Conservation (phyloP, 2,888 invertebrate genomes). For the Lithophane semibrunnea region DNA sequence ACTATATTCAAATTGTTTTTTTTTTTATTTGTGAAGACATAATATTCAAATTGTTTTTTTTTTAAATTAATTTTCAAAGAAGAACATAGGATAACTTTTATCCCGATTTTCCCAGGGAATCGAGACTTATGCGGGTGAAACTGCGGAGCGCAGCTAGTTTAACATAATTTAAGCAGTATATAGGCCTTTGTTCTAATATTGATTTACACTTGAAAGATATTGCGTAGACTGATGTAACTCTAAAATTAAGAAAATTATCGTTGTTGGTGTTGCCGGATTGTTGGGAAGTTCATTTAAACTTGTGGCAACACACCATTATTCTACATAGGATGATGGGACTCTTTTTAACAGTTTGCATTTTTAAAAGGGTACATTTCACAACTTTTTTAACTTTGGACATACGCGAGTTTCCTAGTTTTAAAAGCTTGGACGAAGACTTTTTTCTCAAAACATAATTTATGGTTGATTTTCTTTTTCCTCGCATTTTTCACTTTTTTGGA, state of each 20-base stretch:
- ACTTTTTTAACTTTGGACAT: conserved; percentile 59
- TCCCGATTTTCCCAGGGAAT: too few species aligned
- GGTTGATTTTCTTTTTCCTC: not conserved
- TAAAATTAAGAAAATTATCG: not conserved
- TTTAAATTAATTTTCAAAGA: too few species aligned
- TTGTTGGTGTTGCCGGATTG: not conserved
- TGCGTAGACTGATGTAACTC: not conserved
- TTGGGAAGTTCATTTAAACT: conserved; percentile 24
- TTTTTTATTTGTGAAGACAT: not conserved
- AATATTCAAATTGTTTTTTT: not conserved
- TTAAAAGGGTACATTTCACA: conserved; percentile 71
- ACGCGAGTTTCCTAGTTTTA: conserved; percentile 40
- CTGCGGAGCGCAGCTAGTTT: not conserved
- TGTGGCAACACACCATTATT: conserved; percentile 56
- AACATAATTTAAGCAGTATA: not conserved
- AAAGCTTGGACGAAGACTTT: conserved; percentile 35
- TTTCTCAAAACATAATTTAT: conserved; percentile 11
- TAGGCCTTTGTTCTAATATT: not conserved
- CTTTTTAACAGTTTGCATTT: conserved; percentile 76
- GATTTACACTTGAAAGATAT: not conserved
- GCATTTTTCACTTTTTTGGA: not conserved
- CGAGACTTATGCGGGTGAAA: too few species aligned
- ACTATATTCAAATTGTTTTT: not conserved
- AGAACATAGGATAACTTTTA: too few species aligned
- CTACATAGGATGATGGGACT: conserved; percentile 45